Evolutionary conservation across 2,888 invertebrate species (phyloP), one percentile per base, ranked within the genome.

Genomic region (Nipponacmea schrenckii): DNA sequence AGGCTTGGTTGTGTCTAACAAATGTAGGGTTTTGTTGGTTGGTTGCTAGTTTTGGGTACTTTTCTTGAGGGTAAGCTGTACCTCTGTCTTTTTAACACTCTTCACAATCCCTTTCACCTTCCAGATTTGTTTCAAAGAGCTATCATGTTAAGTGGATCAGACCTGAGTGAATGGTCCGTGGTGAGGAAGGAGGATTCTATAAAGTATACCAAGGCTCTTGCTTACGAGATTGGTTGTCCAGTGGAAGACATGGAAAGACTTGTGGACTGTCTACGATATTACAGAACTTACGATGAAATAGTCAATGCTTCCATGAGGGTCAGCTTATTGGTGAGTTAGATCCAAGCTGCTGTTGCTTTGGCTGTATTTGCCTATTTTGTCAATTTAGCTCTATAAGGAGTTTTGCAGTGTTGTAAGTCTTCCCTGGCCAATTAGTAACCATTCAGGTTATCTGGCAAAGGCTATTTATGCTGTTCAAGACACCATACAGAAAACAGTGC

Each of bases 131-230:
- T 90, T 77, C 83, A 88, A 67, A 85, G 89, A 65, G 90, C 89
- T 12, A 89, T 90, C 39, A 83, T 89, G 83, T 88, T 90, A 84
- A 87, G 88, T 75, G 90, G 91, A 0, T 89, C 89, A 1, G 90
- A 90, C 68, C 75, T 87, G 62, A 84, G 88, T 73, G 84, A 86
- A 77, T 87, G 89, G 89, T 85, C 88, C 8, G 75, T 86, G 31
- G 80, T 88, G 67, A 76, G 80, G 44, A 68, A 81, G 70, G 78
- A 79, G 71, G 80, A 85, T 14, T 82, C 89, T 3, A 76, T 79
- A 24, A 81, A 84, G 12, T 89, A 89, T 74, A 86, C 90, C 14
- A 68, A 79, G 50, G 84, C 86, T 20, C 77, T 90, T 39, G 88
- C 85, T 4, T 70, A 77, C 17, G 82, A 83, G 46, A 81, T 87